These are phyloP conservation scores for Umimayanthus chanpuru DNA, from an alignment of 92 coral and sea anemone genomes.

Conservation along the genomic window DNA sequence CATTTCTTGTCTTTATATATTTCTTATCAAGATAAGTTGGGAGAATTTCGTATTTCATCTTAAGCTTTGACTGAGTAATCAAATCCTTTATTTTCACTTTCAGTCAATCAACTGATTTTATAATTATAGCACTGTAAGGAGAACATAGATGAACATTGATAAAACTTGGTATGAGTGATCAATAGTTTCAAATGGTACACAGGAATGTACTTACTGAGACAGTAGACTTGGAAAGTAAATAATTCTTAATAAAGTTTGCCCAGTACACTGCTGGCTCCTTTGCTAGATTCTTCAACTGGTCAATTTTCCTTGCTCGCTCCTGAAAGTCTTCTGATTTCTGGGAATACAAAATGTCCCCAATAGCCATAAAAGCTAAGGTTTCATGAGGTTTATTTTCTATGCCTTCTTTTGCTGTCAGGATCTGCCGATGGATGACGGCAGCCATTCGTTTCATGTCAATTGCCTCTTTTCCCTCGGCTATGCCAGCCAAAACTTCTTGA, in stretches of 20 bases:
- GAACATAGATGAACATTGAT: too few relatives aligned
- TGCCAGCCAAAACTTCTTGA: slow-evolving; percentile 62
- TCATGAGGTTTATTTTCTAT: slow-evolving; percentile 89
- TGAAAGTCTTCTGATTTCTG: slow-evolving; percentile 66
- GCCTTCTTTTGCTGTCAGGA: slow-evolving; percentile 83
- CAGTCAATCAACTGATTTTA: too few relatives aligned
- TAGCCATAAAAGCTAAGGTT: slow-evolving; percentile 79
- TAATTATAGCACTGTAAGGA: too few relatives aligned
- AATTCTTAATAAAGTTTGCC: slow-evolving; percentile 71
- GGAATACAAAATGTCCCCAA: slow-evolving; percentile 87
- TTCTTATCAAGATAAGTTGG: too few relatives aligned
- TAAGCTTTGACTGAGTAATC: too few relatives aligned
- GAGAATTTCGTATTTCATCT: too few relatives aligned
- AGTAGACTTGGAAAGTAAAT: slow-evolving; percentile 65
- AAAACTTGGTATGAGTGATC: too few relatives aligned
- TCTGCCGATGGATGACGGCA: slow-evolving; percentile 82
- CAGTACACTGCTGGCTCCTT: slow-evolving; percentile 74
- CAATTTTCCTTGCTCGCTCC: slow-evolving; percentile 64
- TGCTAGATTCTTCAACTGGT: slow-evolving; percentile 61
- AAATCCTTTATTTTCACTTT: too few relatives aligned
- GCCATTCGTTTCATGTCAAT: slow-evolving; percentile 91
- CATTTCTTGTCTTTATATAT: too few relatives aligned
- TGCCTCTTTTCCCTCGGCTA: slow-evolving; percentile 68
- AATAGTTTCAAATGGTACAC: too few relatives aligned
- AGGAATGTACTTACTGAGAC: slow-evolving; percentile 63